phyloP scores from a whole-genome alignment of 2,888 invertebrate genomes.

The Meteorus cinctellus region DNA sequence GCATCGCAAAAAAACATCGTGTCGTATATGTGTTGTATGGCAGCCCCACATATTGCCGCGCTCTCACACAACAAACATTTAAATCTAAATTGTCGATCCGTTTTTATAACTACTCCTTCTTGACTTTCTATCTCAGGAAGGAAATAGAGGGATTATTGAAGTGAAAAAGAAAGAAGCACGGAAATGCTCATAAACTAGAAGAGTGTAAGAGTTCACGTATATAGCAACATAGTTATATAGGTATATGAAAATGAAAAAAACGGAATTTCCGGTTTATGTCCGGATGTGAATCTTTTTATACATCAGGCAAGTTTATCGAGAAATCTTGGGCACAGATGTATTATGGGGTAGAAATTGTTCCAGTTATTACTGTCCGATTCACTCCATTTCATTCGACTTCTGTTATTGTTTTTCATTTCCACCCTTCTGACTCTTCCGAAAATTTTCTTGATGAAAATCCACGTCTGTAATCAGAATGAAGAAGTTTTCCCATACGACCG shows the following conservation, averaged over 20 bases:
- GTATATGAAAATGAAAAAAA: neutral
- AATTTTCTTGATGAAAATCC: neutral
- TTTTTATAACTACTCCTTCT: neutral
- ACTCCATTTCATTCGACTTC: neutral
- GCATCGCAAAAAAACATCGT: neutral
- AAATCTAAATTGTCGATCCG: constrained; percentile 19
- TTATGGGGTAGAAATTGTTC: neutral
- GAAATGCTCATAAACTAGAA: neutral
- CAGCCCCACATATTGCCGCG: neutral
- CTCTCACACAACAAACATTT: neutral
- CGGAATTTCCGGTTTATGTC: constrained; percentile 9
- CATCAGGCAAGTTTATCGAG: constrained; percentile 22
- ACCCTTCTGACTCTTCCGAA: neutral
- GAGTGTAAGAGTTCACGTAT: neutral
- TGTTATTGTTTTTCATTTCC: neutral
- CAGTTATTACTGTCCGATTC: neutral
- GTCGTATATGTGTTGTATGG: neutral
- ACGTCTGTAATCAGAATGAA: neutral
- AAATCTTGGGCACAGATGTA: constrained; percentile 19
- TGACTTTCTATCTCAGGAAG: neutral
- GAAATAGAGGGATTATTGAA: constrained; percentile 30
- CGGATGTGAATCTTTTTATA: constrained; percentile 31
- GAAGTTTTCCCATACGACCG: neutral
- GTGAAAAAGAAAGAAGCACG: neutral
- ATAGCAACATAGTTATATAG: neutral